A percentile compares a stretch with the other conserved stretches of the same genome.
These are phyloP conservation scores for Heteromyza rotundicornis DNA, from an alignment of 2,888 invertebrate species.

Conservation along the genomic window DNA sequence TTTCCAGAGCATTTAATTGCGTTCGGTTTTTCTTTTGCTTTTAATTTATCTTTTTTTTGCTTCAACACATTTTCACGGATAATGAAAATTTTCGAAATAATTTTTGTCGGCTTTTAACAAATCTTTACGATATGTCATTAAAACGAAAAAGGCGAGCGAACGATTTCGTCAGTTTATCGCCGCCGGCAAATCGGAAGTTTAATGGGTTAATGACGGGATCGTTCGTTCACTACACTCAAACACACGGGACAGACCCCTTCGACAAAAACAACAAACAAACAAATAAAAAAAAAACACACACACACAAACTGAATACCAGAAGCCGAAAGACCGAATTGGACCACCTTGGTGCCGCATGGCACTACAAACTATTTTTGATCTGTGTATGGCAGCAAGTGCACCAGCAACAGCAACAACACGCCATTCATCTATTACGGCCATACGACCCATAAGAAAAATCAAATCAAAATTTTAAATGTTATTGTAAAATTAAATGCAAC, in stretches of 20 bases:
- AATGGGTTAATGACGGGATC: conserved; percentile 50
- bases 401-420: neutral
- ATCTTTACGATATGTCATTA: conserved; percentile 54
- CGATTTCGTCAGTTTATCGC: conserved; percentile 42
- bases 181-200: conserved; percentile 53
- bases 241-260: conserved; percentile 10
- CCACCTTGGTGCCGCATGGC: neutral
- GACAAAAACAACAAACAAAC: conserved; percentile 5
- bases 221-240: conserved; percentile 15
- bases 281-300: neutral
- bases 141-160: conserved; percentile 13
- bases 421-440: conserved; percentile 2
- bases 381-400: neutral
- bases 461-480: neutral
- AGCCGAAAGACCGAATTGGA: neutral
- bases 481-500: conserved; percentile 6
- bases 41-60: conserved; percentile 30
- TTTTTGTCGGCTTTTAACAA: conserved; percentile 48
- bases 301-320: neutral
- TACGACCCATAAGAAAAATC: neutral
- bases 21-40: conserved; percentile 22
- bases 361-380: neutral
- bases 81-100: conserved; percentile 27
- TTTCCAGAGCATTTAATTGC: conserved; percentile 21
- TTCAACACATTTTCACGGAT: conserved; percentile 24